A percentile compares a stretch with the other conserved stretches of the same genome.
phyloP scores from a whole-genome alignment of 2,113 vertebrate species.

The Nesogale talazaci region DNA sequence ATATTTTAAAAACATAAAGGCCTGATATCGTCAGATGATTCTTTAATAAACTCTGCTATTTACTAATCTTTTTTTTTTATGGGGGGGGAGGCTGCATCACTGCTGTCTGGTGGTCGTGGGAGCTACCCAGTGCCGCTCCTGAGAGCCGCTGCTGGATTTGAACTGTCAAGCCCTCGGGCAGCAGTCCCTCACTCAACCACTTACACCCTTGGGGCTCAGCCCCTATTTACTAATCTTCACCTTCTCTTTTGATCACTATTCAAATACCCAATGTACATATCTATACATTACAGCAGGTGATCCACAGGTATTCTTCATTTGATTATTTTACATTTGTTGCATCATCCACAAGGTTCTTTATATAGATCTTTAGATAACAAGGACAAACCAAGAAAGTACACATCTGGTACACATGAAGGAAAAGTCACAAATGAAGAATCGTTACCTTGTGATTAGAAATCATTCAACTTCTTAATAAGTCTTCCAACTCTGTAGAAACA shows the following conservation, averaged over 20 bases:
- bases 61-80: no score
- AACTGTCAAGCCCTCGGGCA: no score
- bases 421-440: background rate
- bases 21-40: background rate
- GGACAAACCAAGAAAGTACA: background rate
- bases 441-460: constrained; percentile 45
- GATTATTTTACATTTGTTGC: background rate
- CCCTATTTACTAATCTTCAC: no score
- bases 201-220: no score
- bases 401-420: constrained; percentile 5
- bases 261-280: background rate
- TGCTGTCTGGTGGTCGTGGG: no score
- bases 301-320: background rate
- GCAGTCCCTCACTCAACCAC: no score
- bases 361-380: background rate
- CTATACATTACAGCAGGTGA: rapidly evolving
- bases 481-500: constrained; percentile 68
- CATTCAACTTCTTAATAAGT: constrained; percentile 59
- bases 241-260: background rate
- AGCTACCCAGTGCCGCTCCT: no score
- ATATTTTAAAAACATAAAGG: background rate
- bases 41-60: background rate
- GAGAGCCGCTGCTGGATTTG: no score
- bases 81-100: no score
- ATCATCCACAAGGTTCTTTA: background rate